Evolutionary conservation across 2,888 invertebrate genomes (phyloP), one percentile per base, ranked within the genome.

Genomic region (Phaedon cochleariae): DNA sequence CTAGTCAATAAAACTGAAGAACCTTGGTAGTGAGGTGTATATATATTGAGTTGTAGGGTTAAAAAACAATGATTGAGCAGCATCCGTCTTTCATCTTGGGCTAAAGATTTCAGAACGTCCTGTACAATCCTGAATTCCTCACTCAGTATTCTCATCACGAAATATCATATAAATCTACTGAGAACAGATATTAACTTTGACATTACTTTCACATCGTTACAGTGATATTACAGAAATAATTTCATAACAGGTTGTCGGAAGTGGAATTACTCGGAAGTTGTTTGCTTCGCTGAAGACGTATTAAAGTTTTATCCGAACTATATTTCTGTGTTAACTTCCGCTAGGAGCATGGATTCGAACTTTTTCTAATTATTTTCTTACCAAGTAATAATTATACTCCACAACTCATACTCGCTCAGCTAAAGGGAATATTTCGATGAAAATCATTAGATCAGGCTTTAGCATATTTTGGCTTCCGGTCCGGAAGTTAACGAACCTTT

Each of bases 181-280:
- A 1, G 15, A 66, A 62, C 66, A 62, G 59, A 62, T 61, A 54
- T 48, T 48, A 48, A 54, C 59, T 66, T 66, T 45, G 49, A 20
- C 55, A 62, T 66, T 62, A 59, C 59, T 59, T 59, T 59, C 51
- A 55, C 62, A 62, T 62, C 62, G 59, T 62, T 59, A n/a, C n/a
- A 62, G 62, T 62, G 51, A 62, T 67, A 64, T 59, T 64, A 59
- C 57, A 58, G 22, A 62, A 67, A 67, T 67, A 67, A 67, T 64
- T 67, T 67, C n/a, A n/a, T 64, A 64, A 63, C 67, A 67, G 64
- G 67, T 67, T 67, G 61, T 59, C 59, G 58, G 60, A 67, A 67
- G 54, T 62, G 20, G 53, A 64, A 67, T 67, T 67, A 67, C 67
- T 67, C 52, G 17, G 52, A 34, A 64, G 67, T 67, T 67, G 62